A percentile compares a stretch with the other conserved stretches of the same genome.
Conservation (phyloP, 2,797 vertebrate genomes). For the Prunella strophiata region DNA sequence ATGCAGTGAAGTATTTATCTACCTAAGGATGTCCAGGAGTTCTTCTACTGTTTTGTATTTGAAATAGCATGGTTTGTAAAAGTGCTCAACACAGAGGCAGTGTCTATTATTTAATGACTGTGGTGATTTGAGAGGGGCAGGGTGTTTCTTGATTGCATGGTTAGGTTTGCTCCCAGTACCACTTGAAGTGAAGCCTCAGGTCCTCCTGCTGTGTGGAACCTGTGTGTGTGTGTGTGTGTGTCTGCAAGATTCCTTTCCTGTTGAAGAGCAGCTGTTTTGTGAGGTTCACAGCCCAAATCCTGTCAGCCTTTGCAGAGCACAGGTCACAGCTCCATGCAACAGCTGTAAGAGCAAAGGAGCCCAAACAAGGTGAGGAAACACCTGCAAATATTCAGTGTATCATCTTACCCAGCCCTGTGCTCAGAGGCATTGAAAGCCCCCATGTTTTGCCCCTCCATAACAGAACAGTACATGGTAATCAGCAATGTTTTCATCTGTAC, state of each 20-base stretch:
- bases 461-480: neutral
- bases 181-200: neutral
- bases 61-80: neutral
- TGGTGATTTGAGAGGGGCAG: neutral
- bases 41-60: neutral
- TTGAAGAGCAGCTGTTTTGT: neutral
- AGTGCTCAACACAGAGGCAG: neutral
- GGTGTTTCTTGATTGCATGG: neutral
- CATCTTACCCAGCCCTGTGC: neutral
- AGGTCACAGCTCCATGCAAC: neutral
- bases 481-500: neutral
- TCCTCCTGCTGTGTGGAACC: neutral
- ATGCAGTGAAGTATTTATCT: neutral
- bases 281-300: neutral
- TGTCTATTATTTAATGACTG: neutral
- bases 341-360: neutral
- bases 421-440: neutral
- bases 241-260: neutral
- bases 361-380: neutral
- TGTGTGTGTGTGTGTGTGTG: neutral
- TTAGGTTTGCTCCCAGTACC: neutral
- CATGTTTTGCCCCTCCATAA: neutral
- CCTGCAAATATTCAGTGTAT: neutral
- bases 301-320: neutral
- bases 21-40: neutral